These are phyloP conservation scores for Arrhamphus sclerolepis DNA, from an alignment of 2,797 vertebrate genomes.

Conservation along the genomic window DNA sequence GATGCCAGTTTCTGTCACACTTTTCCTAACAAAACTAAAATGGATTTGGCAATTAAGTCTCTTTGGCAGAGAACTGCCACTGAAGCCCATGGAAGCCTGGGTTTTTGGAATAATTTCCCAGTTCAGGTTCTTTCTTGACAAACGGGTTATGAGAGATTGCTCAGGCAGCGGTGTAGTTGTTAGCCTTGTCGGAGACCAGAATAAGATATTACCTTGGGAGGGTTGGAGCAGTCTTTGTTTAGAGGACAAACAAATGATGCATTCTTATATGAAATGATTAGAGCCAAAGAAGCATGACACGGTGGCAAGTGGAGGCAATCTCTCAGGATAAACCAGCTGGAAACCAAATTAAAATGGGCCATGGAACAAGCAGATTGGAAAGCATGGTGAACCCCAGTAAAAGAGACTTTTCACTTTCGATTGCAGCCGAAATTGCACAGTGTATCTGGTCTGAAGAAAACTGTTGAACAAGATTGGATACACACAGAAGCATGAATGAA, in stretches of 20 bases:
- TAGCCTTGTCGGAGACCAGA: constrained; percentile 61
- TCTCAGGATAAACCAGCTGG: constrained; percentile 71
- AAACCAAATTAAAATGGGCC: constrained; percentile 74
- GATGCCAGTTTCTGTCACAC: constrained; percentile 10
- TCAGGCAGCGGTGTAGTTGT: constrained; percentile 52
- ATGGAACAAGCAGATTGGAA: constrained; percentile 50
- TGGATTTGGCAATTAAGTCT: constrained; percentile 6
- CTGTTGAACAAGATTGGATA: constrained; percentile 48
- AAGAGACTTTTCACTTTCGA: constrained; percentile 49
- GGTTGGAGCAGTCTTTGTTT: constrained; percentile 53
- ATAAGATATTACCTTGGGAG: constrained; percentile 67
- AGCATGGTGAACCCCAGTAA: constrained; percentile 41
- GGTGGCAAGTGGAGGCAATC: constrained; percentile 64
- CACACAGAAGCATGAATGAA: constrained; percentile 32
- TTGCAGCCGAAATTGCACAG: constrained; percentile 29
- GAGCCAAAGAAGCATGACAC: constrained; percentile 71
- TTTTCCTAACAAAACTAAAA: constrained; percentile 15
- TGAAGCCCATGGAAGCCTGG: constrained; percentile 40
- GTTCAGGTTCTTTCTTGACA: constrained; percentile 42
- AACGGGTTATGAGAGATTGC: constrained; percentile 40
- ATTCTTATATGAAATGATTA: constrained; percentile 77
- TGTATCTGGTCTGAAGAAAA: constrained; percentile 23
- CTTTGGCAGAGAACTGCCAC: constrained; percentile 17
- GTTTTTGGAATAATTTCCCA: constrained; percentile 52
- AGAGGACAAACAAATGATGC: constrained; percentile 70